Base-by-base conservation (phyloP, 2,797 vertebrate species). In the Dryobates pubescens region DNA sequence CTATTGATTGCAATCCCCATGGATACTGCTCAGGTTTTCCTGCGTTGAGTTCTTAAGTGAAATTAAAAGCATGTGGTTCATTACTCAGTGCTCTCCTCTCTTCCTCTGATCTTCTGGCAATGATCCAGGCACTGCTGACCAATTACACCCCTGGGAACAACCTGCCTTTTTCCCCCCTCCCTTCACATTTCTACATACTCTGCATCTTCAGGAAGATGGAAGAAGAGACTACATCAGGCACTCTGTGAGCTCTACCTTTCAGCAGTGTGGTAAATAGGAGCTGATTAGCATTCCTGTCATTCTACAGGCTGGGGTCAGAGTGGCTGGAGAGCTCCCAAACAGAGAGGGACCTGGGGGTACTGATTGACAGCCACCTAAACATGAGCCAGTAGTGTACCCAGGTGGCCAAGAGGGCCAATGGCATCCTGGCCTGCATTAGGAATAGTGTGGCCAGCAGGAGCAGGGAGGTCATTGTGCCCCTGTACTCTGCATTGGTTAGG, bases 51-150 rank as follows among this genome's bases (percentile, higher is more conserved):
- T 93, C 93, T 95, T 96, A 95, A 96, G 95, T 94, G 93, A 97
- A 97, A 97, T 97, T 97, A 97, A 97, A 97, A 97, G 96, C 86
- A 77, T 93, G 80, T 3, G 29, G 78, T 95, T 97, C 92, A 95
- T 97, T 96, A 96, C 95, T 83, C 80, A 86, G 73, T 57, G 86
- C 67, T 94, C 82, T 90, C 82, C 56, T 80, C 79, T 90, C 77
- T 86, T 75, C 79, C 81, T 94, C 86, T 88, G 89, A 95, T 96
- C 81, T 90, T 82, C 88, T 96, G 96, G 95, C 89, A 92, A 41
- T 8, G 23, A 34, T 90, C 95, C 92, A 87, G 94, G 74, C 80
- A 53, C 64, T 59, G 86, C 71, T 86, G 94, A 64, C 84, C 95
- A 96, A 96, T 95, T 95, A 93, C 95, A 93, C 94, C 73, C 3